phyloP scores from a whole-genome alignment of 2,797 vertebrate genomes.

The Siniperca undulata region DNA sequence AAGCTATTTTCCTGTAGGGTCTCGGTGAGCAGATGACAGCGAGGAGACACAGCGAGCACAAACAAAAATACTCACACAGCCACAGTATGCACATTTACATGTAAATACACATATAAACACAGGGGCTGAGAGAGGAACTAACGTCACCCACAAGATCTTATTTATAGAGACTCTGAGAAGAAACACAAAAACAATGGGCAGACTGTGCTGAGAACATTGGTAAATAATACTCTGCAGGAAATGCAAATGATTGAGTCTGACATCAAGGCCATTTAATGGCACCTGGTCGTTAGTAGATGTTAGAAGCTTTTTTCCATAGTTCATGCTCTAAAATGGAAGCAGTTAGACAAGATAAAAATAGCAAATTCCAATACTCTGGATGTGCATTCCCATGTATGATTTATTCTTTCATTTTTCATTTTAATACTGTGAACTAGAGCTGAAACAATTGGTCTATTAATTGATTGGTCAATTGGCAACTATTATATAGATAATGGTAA shows the following conservation, averaged over 20 bases:
- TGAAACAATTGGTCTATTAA: not conserved
- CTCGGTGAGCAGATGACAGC: conserved; percentile 24
- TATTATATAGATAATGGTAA: not conserved
- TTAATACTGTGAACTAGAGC: not conserved
- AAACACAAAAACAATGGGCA: conserved; percentile 68
- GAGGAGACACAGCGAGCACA: conserved; percentile 17
- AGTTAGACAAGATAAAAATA: not conserved
- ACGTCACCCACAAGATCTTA: conserved; percentile 78
- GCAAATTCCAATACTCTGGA: not conserved
- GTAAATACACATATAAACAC: conserved; percentile 71
- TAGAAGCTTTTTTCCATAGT: conserved; percentile 17
- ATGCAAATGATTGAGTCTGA: conserved; percentile 66
- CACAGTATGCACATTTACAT: conserved; percentile 59
- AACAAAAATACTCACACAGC: conserved; percentile 31
- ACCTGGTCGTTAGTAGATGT: conserved; percentile 59
- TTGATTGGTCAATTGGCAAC: too few relatives aligned
- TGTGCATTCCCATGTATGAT: conserved; percentile 6
- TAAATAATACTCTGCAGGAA: conserved; percentile 65
- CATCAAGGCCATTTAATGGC: conserved; percentile 56
- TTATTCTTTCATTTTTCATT: not conserved
- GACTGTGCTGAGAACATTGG: conserved; percentile 60
- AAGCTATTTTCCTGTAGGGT: not conserved
- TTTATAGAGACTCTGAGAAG: conserved; percentile 76
- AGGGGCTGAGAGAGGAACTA: conserved; percentile 69
- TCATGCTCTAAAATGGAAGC: conserved; percentile 6